Evolutionary conservation across 2,888 invertebrate species (phyloP).

Genomic region (Orgyia antiqua): DNA sequence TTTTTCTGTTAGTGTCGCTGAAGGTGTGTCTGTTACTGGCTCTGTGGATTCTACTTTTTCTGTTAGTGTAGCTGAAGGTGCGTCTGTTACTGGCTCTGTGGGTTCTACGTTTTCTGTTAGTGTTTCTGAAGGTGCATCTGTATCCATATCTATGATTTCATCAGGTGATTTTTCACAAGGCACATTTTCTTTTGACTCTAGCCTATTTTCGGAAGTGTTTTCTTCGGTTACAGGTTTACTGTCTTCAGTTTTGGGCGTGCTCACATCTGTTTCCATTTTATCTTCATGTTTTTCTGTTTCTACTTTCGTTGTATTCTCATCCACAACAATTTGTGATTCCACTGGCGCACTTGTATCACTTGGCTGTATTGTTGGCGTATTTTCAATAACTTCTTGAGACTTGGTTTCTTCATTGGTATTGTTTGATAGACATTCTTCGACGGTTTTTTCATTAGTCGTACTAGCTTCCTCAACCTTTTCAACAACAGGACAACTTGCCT

Average conservation of each 20-base stretch:
- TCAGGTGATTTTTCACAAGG: constrained; percentile 10
- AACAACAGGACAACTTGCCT: neutral
- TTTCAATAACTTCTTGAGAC: constrained; percentile 10
- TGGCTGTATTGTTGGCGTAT: constrained; percentile 17
- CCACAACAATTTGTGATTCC: neutral
- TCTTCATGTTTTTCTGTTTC: constrained; percentile 12
- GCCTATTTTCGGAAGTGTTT: constrained; percentile 17
- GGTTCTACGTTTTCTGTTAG: too few species aligned
- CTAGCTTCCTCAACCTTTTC: constrained; percentile 10
- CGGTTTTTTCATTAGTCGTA: constrained; percentile 19
- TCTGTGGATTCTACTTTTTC: too few species aligned
- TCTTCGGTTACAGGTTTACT: constrained; percentile 20
- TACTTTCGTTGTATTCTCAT: constrained; percentile 3
- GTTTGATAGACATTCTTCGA: neutral
- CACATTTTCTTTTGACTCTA: constrained; percentile 10
- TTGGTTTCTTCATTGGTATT: neutral
- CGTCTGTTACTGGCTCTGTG: too few species aligned
- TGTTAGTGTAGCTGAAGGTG: too few species aligned
- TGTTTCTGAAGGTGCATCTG: constrained; percentile 8
- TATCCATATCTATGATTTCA: constrained; percentile 11
- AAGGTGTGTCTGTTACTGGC: too few species aligned
- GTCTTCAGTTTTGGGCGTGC: constrained; percentile 16
- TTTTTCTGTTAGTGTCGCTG: too few species aligned
- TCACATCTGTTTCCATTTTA: constrained; percentile 19
- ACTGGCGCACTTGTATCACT: constrained; percentile 10